These are phyloP conservation scores for Pogonomyrmex barbatus DNA, from an alignment of 1,140 invertebrate genomes.

Conservation along the genomic window DNA sequence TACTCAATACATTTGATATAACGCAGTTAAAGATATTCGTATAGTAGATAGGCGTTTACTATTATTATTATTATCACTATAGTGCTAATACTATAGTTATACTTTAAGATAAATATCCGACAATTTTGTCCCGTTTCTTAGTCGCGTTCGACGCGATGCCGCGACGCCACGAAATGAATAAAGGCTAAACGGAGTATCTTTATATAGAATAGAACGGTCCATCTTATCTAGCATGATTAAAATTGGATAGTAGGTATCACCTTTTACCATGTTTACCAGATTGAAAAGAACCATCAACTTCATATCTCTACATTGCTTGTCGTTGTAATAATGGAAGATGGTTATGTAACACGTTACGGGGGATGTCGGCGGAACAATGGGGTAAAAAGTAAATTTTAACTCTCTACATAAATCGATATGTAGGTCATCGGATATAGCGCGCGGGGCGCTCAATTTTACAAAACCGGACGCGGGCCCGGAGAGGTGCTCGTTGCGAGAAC, in stretches of 20 bases:
- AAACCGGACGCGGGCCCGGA: not conserved
- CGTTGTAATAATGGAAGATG: not conserved
- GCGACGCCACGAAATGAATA: conserved; percentile 14
- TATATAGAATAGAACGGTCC: not conserved
- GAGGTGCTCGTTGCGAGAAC: not conserved
- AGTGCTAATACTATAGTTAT: conserved; percentile 18
- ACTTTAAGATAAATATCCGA: conserved; percentile 37
- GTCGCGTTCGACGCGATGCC: conserved; percentile 17
- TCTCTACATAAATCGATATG: not conserved
- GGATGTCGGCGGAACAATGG: not conserved
- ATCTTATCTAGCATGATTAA: conserved; percentile 1
- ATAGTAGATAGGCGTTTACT: conserved; percentile 24
- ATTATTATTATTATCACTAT: conserved; percentile 38
- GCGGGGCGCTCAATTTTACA: not conserved
- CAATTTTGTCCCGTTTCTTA: conserved; percentile 33
- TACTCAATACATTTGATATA: conserved; percentile 71
- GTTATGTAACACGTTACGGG: not conserved
- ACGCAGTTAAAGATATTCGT: conserved; percentile 53
- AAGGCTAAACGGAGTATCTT: not conserved
- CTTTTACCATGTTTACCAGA: not conserved
- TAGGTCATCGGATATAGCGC: not conserved
- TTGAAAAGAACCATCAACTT: not conserved
- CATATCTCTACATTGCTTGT: not conserved
- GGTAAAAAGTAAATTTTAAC: not conserved
- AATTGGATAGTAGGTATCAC: not conserved